Conservation (phyloP, 2,113 vertebrate species). For the Psettodes erumei region DNA sequence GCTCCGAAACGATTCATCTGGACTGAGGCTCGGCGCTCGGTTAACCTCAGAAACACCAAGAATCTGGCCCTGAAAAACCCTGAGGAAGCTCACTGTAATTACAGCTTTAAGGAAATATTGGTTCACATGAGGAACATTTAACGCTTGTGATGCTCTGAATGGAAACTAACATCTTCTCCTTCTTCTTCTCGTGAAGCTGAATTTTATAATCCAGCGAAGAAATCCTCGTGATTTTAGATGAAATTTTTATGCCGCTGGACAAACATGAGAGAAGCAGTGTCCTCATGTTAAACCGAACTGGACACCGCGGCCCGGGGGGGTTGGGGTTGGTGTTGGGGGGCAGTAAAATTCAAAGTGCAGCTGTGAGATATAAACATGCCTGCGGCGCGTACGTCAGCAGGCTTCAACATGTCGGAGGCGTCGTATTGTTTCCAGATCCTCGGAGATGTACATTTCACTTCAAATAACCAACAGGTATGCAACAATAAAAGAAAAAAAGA, state of each 20-base stretch:
- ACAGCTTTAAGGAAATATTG: slow-evolving; percentile 43
- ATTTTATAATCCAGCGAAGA: background rate
- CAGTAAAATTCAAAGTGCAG: slow-evolving; percentile 55
- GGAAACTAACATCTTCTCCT: background rate
- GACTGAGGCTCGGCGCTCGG: slow-evolving; percentile 38
- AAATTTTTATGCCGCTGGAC: slow-evolving; percentile 1
- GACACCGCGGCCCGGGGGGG: slow-evolving; percentile 15
- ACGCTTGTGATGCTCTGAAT: slow-evolving; percentile 14
- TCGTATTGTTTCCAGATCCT: slow-evolving; percentile 39
- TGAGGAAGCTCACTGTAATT: slow-evolving; percentile 40
- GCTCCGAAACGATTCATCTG: slow-evolving; percentile 62
- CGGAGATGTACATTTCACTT: slow-evolving; percentile 29
- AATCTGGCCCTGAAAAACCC: slow-evolving; percentile 27
- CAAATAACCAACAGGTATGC: slow-evolving; percentile 32
- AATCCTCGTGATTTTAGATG: too few relatives aligned
- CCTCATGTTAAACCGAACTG: background rate
- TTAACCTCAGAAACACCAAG: slow-evolving; percentile 50
- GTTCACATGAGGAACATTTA: slow-evolving; percentile 42
- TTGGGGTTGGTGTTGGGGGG: too few relatives aligned
- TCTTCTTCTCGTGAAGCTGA: background rate
- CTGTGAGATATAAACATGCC: slow-evolving; percentile 55
- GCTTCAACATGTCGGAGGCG: slow-evolving; percentile 44
- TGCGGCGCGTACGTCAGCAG: slow-evolving; percentile 33
- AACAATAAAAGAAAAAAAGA: slow-evolving; percentile 52
- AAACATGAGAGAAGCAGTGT: slow-evolving; percentile 1